Conservation (phyloP, 2,797 vertebrate species). For the Sebastolobus altivelis region DNA sequence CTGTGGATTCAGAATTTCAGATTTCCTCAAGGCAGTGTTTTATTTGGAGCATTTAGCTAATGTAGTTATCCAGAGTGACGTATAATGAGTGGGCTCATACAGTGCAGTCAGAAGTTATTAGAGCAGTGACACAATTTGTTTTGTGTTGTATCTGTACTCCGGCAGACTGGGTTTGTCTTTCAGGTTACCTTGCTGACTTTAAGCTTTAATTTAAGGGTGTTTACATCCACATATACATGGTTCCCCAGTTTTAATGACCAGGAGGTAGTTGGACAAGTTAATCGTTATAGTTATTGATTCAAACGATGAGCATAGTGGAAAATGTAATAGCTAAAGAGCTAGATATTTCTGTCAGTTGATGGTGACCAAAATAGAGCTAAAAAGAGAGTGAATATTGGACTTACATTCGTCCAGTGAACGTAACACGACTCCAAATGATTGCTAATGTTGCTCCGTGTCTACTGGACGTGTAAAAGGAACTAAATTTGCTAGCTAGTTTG, state of each 20-base stretch:
- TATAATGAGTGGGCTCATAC: conserved; percentile 29
- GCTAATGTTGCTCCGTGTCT: background rate
- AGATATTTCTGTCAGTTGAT: no score
- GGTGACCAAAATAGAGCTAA: no score
- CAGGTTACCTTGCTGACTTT: conserved; percentile 1
- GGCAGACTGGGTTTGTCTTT: background rate
- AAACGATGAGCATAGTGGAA: background rate
- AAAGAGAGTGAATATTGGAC: no score
- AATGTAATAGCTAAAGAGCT: background rate
- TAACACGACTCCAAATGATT: background rate
- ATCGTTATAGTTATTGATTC: background rate
- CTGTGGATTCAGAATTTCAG: background rate
- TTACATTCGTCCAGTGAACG: background rate
- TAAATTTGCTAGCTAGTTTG: background rate
- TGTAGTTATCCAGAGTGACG: conserved; percentile 16
- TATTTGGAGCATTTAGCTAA: conserved; percentile 21
- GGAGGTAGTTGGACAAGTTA: background rate
- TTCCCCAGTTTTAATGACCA: background rate
- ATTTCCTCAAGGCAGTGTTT: background rate
- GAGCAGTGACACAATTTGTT: conserved; percentile 20
- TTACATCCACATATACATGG: background rate
- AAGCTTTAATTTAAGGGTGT: conserved; percentile 6
- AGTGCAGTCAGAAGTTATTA: conserved; percentile 19
- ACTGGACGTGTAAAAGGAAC: background rate
- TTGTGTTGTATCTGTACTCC: conserved; percentile 1